Base-by-base conservation (phyloP, 1,140 invertebrate genomes). In the Drosophila sechellia region DNA sequence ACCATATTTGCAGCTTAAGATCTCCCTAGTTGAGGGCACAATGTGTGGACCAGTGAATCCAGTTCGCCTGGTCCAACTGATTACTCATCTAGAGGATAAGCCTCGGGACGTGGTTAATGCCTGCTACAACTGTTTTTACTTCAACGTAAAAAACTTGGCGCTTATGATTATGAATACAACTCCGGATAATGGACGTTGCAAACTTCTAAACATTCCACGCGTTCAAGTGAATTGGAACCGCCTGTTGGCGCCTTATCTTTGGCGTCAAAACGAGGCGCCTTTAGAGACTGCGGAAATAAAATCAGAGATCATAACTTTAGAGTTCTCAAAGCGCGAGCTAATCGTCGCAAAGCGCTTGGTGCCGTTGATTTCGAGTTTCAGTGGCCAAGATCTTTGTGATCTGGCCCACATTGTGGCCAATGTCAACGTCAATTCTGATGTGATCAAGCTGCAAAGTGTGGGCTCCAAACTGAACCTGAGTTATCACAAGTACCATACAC, bases 51-150 rank as follows among this genome's bases (percentile, higher is more conserved):
- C 93, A 11, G 83, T 93, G 56, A 92, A 94, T 71, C 79, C 90
- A 0, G 83, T 93, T 25, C 86, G 92, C 35, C 69, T 94, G 31
- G 83, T 94, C 0, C 86, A 93, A 35, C 91, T 93, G 15, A 92
- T 93, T 2, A 93, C 93, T 37, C 93, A 93, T 55, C 65, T 94
- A 45, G 92, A 93, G 40, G 92, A 93, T 40, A 90, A 93, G 22
- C 93, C 93, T 0, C 60, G 91, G 10, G 81, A 93, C 48, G 77
- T 94, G 60, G 90, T 94, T 49, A 90, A 93, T 8, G 81, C 92
- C 10, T 94, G 93, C 69, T 93, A 92, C 71, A 68, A 69, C 8
- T 77, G 69, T 31, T 85, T 69, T 53, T 53, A 68, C 5, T 58
- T 92, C 4, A 60, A 69, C 52, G 31, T 92, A 0, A 85, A 86